A percentile compares a stretch with the other conserved stretches of the same genome.
These are phyloP conservation scores for Catotricha subobsoleta DNA, from an alignment of 2,888 invertebrate species.

Conservation along the genomic window DNA sequence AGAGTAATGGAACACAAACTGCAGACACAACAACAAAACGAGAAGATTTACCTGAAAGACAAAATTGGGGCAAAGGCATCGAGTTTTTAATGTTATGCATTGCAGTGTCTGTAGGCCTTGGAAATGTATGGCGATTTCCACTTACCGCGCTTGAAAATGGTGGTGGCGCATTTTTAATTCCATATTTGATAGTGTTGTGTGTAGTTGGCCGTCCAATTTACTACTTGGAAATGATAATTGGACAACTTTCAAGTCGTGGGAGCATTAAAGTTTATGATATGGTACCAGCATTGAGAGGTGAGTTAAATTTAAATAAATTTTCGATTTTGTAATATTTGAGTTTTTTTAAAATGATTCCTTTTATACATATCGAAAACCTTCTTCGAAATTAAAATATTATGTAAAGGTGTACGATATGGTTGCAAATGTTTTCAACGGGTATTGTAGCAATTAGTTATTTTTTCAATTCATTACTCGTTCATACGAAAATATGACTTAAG, in stretches of 20 bases:
- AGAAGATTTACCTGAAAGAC: too few relatives aligned
- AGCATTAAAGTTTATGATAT: slow-evolving; percentile 48
- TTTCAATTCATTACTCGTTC: too few relatives aligned
- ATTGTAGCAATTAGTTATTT: too few relatives aligned
- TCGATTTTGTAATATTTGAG: too few relatives aligned
- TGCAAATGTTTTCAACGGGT: too few relatives aligned
- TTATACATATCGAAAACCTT: too few relatives aligned
- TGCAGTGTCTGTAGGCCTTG: slow-evolving; percentile 41
- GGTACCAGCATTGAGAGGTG: slow-evolving; percentile 52
- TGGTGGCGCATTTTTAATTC: slow-evolving; percentile 48
- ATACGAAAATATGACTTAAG: too few relatives aligned
- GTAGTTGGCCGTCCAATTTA: slow-evolving; percentile 47
- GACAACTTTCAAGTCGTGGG: slow-evolving; percentile 54
- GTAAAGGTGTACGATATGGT: too few relatives aligned
- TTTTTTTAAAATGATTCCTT: too few relatives aligned
- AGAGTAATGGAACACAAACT: not conserved
- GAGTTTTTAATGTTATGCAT: slow-evolving; percentile 30
- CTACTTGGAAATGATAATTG: slow-evolving; percentile 53
- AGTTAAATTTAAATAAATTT: slow-evolving; percentile 10
- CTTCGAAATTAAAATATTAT: too few relatives aligned
- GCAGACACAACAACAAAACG: slow-evolving; percentile 4
- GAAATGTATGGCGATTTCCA: slow-evolving; percentile 49
- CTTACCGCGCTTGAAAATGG: slow-evolving; percentile 48
- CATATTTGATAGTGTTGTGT: slow-evolving; percentile 42
- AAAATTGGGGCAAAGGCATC: slow-evolving; percentile 27